These are phyloP conservation scores for Gopherus flavomarginatus DNA, from an alignment of 2,113 vertebrate species.

Conservation along the genomic window DNA sequence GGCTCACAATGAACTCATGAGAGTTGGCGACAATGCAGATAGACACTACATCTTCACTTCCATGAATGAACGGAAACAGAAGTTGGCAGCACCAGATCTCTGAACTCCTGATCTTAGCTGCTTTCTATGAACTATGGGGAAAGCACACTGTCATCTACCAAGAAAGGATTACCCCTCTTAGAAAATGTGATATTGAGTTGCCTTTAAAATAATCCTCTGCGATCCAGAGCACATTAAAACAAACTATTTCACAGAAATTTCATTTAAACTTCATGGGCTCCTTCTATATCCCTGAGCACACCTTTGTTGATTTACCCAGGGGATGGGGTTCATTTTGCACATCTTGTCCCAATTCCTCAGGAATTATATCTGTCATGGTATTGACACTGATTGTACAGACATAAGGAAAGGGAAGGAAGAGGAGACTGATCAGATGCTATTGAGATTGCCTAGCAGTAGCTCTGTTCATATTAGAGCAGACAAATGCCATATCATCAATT, in stretches of 20 bases:
- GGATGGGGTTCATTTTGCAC: background rate
- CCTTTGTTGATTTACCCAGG: background rate
- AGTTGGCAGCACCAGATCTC: background rate
- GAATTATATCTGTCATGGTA: background rate
- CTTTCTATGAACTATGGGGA: background rate
- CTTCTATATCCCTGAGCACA: background rate
- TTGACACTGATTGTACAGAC: fast-evolving
- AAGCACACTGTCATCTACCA: background rate
- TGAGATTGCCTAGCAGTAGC: background rate
- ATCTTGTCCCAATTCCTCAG: background rate
- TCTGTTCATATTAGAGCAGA: background rate
- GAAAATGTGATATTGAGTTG: too few relatives aligned
- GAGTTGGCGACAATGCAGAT: background rate
- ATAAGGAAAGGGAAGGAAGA: fast-evolving
- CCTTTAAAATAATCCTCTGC: background rate
- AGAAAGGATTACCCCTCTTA: background rate
- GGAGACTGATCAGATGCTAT: background rate
- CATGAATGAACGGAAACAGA: background rate
- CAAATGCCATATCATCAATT: background rate
- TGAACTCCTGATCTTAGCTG: background rate
- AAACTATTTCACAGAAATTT: background rate
- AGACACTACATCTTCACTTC: background rate
- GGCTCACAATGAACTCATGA: background rate
- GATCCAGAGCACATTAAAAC: background rate
- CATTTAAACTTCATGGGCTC: background rate